Percentiles rank a stretch among this genome's conserved stretches.
phyloP scores from a whole-genome alignment of 2,797 vertebrate species.

The Lacerta bilineata region DNA sequence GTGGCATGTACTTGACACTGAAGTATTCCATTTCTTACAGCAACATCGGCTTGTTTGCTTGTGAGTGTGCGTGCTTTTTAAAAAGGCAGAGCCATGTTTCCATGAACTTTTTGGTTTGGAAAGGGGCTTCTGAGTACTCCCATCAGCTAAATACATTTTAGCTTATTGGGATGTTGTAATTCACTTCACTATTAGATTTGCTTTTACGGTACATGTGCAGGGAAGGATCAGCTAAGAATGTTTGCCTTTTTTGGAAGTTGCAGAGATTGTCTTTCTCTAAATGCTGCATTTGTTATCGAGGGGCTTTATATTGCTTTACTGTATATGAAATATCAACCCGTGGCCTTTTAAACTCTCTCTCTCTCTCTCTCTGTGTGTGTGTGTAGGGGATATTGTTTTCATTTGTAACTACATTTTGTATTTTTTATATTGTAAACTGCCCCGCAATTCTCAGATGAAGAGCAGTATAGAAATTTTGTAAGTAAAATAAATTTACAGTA shows the following conservation, averaged over 20 bases:
- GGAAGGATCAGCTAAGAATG: not conserved
- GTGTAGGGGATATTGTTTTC: too few species aligned
- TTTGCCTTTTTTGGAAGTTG: not conserved
- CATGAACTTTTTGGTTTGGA: not conserved
- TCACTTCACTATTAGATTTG: not conserved
- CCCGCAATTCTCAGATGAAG: too few species aligned
- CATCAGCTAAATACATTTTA: not conserved
- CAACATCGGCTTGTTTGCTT: not conserved
- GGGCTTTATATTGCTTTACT: not conserved
- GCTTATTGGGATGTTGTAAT: rapidly evolving
- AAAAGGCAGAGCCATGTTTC: not conserved
- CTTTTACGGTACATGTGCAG: rapidly evolving
- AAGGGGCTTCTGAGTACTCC: not conserved
- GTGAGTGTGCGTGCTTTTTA: too few species aligned
- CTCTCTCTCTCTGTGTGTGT: too few species aligned
- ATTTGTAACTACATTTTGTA: too few species aligned
- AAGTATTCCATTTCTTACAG: constrained; percentile 5
- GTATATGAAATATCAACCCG: not conserved
- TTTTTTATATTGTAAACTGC: too few species aligned
- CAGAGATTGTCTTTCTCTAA: not conserved
- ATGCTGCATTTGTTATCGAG: not conserved
- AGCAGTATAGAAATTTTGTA: too few species aligned
- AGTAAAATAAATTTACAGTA: too few species aligned
- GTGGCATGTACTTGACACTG: not conserved
- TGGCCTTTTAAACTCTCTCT: too few species aligned